Evolutionary conservation across 1,140 invertebrate species (phyloP).

Genomic region (Drosophila sulfurigaster): DNA sequence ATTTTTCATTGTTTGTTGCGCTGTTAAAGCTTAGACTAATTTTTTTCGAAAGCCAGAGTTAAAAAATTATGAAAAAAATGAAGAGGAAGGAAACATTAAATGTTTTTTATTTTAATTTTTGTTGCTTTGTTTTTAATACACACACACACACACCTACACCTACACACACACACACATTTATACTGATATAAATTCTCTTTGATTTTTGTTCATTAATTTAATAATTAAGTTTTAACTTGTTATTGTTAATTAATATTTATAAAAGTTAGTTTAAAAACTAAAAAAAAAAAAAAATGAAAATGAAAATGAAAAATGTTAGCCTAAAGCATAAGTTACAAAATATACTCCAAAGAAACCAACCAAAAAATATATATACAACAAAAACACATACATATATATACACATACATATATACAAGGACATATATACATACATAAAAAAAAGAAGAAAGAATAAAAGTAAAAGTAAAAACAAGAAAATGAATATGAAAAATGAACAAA

Average conservation of each 20-base stretch:
- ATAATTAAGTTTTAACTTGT: conserved; percentile 73
- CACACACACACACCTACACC: conserved; percentile 7
- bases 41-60: conserved; percentile 22
- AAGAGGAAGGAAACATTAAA: conserved; percentile 49
- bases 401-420: conserved; percentile 45
- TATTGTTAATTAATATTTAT: conserved; percentile 82
- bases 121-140: conserved; percentile 70
- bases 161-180: conserved; percentile 21
- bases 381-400: conserved; percentile 72
- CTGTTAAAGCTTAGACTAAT: conserved; percentile 76
- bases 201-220: conserved; percentile 74
- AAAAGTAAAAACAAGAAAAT: conserved; percentile 37
- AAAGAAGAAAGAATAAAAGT: conserved; percentile 34
- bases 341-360: conserved; percentile 84
- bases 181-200: conserved; percentile 46
- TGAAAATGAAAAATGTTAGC: conserved; percentile 56
- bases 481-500: conserved; percentile 60
- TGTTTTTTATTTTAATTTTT: conserved; percentile 65
- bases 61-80: conserved; percentile 8
- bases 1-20: conserved; percentile 61
- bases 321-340: conserved; percentile 75
- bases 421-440: conserved; percentile 57
- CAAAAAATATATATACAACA: conserved; percentile 81
- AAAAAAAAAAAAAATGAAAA: conserved; percentile 39
- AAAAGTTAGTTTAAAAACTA: conserved; percentile 53